Evolutionary conservation across 2,113 vertebrate species (phyloP).

Genomic region (Pseudonaja textilis): DNA sequence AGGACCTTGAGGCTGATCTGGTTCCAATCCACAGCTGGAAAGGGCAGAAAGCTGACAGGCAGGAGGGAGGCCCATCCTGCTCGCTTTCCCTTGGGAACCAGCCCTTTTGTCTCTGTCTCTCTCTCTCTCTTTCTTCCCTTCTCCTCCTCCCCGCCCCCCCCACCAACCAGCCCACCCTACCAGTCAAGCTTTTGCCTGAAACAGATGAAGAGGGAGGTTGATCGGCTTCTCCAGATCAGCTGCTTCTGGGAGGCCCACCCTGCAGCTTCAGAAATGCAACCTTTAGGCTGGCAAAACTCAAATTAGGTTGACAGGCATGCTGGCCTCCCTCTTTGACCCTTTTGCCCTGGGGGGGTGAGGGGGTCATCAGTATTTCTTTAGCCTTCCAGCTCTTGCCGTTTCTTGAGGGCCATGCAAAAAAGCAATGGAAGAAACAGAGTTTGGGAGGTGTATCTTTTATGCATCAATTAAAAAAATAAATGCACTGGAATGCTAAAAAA

Average conservation of each 20-base stretch:
- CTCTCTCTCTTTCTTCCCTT: not conserved
- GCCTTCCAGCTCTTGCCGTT: not conserved
- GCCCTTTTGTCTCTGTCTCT: not conserved
- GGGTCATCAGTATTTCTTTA: not conserved
- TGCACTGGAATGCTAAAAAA: not conserved
- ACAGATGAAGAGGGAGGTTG: not conserved
- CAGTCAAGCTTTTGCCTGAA: not conserved
- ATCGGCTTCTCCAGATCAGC: not conserved
- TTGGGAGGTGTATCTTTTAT: not conserved
- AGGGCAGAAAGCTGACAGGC: not conserved
- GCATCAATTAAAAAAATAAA: not conserved
- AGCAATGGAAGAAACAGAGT: not conserved
- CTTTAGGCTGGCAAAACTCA: conserved; percentile 1
- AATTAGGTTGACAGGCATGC: conserved; percentile 6
- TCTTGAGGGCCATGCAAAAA: not conserved
- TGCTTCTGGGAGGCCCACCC: not conserved
- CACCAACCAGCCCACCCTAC: not conserved
- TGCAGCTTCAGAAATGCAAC: not conserved
- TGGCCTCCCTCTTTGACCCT: not conserved
- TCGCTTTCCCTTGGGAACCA: not conserved
- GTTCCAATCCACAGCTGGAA: not conserved
- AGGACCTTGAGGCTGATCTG: not conserved
- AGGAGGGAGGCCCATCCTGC: not conserved
- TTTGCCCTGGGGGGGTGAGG: not conserved
- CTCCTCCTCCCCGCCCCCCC: not conserved